Evolutionary conservation across 1,140 invertebrate genomes (phyloP), one percentile per base, ranked within the genome.

Genomic region (Colletes gigas): DNA sequence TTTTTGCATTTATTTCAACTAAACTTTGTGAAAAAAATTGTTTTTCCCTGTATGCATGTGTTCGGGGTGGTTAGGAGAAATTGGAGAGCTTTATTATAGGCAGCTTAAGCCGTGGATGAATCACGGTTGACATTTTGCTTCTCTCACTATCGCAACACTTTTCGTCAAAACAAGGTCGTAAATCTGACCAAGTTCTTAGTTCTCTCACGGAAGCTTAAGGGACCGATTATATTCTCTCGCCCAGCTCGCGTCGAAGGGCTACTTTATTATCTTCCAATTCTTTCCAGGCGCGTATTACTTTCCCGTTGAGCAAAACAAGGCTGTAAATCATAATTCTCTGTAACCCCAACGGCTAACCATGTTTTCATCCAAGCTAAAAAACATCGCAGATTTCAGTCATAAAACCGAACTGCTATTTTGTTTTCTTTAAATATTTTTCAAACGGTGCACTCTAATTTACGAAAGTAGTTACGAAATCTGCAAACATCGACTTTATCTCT

Each of bases 291-390:
- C 2, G 30, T 0, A 21, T 47, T 39, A 55, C 47, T 78, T 59
- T 21, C 39, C 15, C 12, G 44, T 3, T 5, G 2, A 54, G 0
- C 30, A 60, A 80, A 80, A 80, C 60, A 80, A 57, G 30, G 14
- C 57, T 47, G 67, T 83, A 77, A 85, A 83, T 80, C 59, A 62
- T 54, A 14, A 55, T 78, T 39, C 52, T 0, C n/a, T 30, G 12
- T 14, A 30, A 30, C 30, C 30, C 15, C 15, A 5, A 10, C 10
- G 6, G 5, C 7, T 19, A 54, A 50, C 19, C 30, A 41, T 60
- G 6, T 50, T 41, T 14, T 30, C 4, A 59, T 59, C 19, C 12
- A 10, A 52, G 3, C 3, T 5, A 19, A 50, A 3, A 41, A 74
- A 74, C 44, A 44, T 44, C 8, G 3, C 3, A 44, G 5, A 9